A percentile compares a stretch with the other conserved stretches of the same genome.
phyloP scores from a whole-genome alignment of 2,113 vertebrate species.

The Heterochromis multidens region DNA sequence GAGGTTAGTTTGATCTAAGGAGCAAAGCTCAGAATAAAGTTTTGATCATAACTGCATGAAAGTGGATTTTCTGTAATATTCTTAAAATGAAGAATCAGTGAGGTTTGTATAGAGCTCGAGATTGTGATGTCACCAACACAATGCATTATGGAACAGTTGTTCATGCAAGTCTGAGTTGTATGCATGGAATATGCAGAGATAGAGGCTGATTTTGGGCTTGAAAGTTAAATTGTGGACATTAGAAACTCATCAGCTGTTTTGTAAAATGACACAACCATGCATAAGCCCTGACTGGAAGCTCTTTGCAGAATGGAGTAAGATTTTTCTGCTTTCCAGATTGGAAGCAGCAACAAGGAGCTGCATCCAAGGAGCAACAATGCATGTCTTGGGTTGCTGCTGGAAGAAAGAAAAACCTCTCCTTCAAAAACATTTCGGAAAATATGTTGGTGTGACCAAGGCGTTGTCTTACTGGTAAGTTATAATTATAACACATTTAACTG shows the following conservation, averaged over 20 bases:
- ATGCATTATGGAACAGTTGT: background rate
- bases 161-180: background rate
- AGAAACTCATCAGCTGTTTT: background rate
- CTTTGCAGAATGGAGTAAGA: too few species aligned
- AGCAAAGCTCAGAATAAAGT: background rate
- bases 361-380: background rate
- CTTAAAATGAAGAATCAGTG: background rate
- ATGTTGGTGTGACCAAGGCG: too few species aligned
- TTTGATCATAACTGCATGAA: background rate
- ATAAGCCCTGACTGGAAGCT: too few species aligned
- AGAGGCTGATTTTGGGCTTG: background rate
- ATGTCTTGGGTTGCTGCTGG: background rate
- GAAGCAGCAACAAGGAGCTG: background rate
- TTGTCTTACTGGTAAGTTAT: background rate
- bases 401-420: background rate
- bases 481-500: background rate
- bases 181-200: background rate
- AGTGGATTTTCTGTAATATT: background rate
- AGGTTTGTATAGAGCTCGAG: background rate
- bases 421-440: background rate
- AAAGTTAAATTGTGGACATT: rapidly evolving
- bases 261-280: background rate
- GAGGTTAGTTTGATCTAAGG: background rate
- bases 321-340: background rate
- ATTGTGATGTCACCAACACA: background rate